These are phyloP conservation scores for Harpalus rufipes DNA, from an alignment of 2,888 invertebrate genomes.

Conservation along the genomic window DNA sequence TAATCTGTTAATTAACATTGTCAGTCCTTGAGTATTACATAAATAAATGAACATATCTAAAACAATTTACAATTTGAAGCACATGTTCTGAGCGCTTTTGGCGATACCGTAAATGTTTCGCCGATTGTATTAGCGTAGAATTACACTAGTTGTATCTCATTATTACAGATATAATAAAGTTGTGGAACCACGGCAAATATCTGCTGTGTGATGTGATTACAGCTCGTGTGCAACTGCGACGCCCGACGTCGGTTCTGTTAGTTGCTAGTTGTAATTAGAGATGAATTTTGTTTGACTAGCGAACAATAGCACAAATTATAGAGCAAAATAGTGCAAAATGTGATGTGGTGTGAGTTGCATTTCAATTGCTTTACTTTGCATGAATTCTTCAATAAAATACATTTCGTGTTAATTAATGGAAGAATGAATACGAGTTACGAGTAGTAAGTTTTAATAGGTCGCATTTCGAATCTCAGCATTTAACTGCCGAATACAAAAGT, in stretches of 20 bases:
- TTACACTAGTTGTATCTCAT: conserved; percentile 2
- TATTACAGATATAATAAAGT: conserved; percentile 7
- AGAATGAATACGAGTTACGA: no score
- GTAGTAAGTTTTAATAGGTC: no score
- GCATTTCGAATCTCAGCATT: no score
- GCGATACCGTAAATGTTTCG: neutral
- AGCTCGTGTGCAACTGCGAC: neutral
- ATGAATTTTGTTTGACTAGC: conserved; percentile 3
- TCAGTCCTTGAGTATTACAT: neutral
- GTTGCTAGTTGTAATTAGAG: neutral
- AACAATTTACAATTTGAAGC: neutral
- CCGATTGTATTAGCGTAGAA: neutral
- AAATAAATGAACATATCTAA: neutral
- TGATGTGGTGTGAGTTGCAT: neutral
- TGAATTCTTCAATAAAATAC: no score
- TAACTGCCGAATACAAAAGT: no score
- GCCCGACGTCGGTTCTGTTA: no score
- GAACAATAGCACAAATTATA: neutral
- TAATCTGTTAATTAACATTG: neutral
- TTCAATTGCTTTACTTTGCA: neutral
- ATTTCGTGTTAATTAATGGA: no score
- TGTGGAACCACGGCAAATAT: neutral
- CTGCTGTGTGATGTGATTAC: neutral
- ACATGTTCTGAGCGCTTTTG: neutral
- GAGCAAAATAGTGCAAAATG: conserved; percentile 5